phyloP scores from a whole-genome alignment of 35 echinoderm and acorn worm species.

The Stichopus chloronotus region DNA sequence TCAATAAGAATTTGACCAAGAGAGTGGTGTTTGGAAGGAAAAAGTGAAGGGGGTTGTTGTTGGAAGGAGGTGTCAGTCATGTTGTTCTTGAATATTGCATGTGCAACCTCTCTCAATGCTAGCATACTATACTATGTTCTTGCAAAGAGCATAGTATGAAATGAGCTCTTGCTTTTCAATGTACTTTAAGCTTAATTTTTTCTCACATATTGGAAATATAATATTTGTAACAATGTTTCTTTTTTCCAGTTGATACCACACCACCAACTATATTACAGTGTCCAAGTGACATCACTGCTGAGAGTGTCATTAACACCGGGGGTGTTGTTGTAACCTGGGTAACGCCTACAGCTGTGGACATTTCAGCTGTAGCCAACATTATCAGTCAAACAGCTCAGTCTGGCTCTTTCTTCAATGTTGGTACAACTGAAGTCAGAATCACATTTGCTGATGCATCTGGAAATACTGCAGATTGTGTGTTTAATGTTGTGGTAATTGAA shows the following conservation, averaged over 20 bases:
- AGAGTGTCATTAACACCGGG: conserved; percentile 42
- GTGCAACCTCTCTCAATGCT: too few relatives aligned
- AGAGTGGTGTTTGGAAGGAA: too few relatives aligned
- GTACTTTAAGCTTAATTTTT: too few relatives aligned
- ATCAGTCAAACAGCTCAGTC: background rate
- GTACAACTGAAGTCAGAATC: conserved; percentile 25
- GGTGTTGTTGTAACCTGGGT: conserved; percentile 28
- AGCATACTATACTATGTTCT: too few relatives aligned
- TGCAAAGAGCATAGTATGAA: too few relatives aligned
- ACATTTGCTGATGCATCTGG: conserved; percentile 25
- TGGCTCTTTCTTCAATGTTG: conserved; percentile 5
- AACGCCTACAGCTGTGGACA: conserved; percentile 28
- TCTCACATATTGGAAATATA: too few relatives aligned
- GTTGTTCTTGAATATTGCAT: too few relatives aligned
- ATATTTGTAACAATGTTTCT: too few relatives aligned
- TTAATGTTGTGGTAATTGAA: conserved; percentile 11
- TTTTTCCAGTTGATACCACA: conserved; percentile 15
- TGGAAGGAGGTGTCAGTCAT: too few relatives aligned
- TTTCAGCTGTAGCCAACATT: background rate
- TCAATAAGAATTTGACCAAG: too few relatives aligned
- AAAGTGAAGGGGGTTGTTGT: too few relatives aligned
- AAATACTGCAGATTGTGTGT: conserved; percentile 18
- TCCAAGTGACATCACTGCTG: conserved; percentile 55
- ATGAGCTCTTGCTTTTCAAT: too few relatives aligned
- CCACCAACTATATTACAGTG: conserved; percentile 53